A percentile compares a stretch with the other conserved stretches of the same genome.
Evolutionary conservation across 1,140 invertebrate genomes (phyloP).

Genomic region (Ips nitidus): DNA sequence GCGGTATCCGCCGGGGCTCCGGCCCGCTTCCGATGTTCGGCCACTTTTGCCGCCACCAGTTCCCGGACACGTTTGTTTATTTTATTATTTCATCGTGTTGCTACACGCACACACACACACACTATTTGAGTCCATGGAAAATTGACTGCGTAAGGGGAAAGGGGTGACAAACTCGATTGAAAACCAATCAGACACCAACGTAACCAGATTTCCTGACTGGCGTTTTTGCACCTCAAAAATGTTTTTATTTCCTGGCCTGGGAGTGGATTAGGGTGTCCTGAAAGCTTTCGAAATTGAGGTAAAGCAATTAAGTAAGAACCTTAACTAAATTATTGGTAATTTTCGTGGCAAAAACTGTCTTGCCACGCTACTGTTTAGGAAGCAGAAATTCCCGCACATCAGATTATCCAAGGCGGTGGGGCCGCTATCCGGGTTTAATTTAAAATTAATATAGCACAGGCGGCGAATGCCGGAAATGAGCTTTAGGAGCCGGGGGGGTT

Average conservation of each 20-base stretch:
- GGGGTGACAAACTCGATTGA: no score
- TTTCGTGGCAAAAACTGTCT: slow-evolving; percentile 3
- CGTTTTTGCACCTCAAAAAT: no score
- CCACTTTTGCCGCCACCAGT: slow-evolving; percentile 46
- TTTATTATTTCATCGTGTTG: neutral
- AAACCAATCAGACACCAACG: no score
- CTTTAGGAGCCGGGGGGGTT: slow-evolving; percentile 51
- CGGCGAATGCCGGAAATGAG: slow-evolving; percentile 61
- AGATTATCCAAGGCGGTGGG: slow-evolving; percentile 57
- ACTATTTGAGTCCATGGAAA: no score
- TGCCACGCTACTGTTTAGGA: slow-evolving; percentile 43
- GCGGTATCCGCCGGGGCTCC: slow-evolving; percentile 53
- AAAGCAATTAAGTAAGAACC: no score
- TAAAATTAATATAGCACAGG: slow-evolving; percentile 64
- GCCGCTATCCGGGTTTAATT: slow-evolving; percentile 61
- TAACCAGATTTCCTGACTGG: no score
- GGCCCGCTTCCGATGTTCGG: slow-evolving; percentile 50
- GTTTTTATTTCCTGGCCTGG: no score
- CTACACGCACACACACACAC: neutral
- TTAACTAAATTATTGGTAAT: neutral
- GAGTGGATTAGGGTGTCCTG: neutral
- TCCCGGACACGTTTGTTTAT: slow-evolving; percentile 10
- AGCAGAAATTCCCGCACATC: slow-evolving; percentile 47
- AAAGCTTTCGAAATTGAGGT: neutral
- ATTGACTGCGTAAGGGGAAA: no score